Base-by-base conservation (phyloP, 2,888 invertebrate species). In the Teleogryllus oceanicus region DNA sequence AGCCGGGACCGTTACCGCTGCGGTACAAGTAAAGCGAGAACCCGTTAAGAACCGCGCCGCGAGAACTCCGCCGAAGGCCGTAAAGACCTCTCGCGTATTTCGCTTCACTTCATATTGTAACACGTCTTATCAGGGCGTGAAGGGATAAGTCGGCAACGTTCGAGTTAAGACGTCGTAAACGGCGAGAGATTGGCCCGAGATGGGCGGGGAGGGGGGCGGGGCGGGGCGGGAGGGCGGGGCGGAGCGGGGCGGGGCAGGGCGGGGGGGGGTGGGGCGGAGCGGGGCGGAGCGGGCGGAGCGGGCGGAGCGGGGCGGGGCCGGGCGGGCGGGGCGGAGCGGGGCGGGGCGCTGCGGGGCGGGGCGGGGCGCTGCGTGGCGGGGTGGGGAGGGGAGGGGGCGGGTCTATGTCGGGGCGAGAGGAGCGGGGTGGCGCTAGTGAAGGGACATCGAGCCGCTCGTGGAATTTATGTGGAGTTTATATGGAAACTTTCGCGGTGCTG, bases 141-240 rank as follows among this genome's bases (percentile, higher is more conserved):
- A n/a, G n/a, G 62, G 62, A 18, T 62, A 62, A 62, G 62, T 62
- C 62, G 13, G 16, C 62, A 13, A 62, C 62, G 62, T 62, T 62
- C 13, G 62, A 62, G 62, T 62, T 62, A 62, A 62, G 62, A 62
- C 62, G 62, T 62, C 62, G 62, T 62, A 62, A 62, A 62, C 62
- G 62, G 16, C n/a, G 13, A 1, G 62, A 62, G 62, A 62, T 62
- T 62, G 62, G 62, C 16, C 8, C n/a, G 62, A 16, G 62, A 13
- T 62, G 62, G n/a, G 16, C 1, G 13, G 12, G 62, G 18, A 10
- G 62, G 10, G 62, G 21, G 1, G 21, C n/a, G 18, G 2, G 24
- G 24, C 24, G 24, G 24, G 24, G 2, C 24, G 2, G 24, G 24
- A 2, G 24, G 24, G 3, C 3, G 24, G 24, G 21, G 21, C 21